Conservation (phyloP, 2,113 vertebrate species). For the Dasypus novemcinctus region DNA sequence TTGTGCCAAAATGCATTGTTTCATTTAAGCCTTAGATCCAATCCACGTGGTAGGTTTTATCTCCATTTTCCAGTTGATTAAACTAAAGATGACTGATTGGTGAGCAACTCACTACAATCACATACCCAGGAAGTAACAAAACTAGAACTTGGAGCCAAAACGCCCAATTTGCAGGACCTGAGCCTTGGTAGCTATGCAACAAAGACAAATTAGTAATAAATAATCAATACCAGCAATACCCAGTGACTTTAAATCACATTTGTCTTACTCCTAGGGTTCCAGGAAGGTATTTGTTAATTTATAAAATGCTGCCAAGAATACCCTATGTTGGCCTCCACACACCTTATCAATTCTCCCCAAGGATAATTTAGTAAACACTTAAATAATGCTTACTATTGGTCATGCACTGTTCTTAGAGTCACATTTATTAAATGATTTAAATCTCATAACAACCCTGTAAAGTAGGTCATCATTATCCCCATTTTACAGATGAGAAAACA, state of each 20-base stretch:
- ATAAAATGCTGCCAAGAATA: neutral
- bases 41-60: neutral
- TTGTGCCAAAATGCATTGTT: neutral
- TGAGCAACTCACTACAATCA: neutral
- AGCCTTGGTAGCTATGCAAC: neutral
- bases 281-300: neutral
- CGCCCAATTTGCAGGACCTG: neutral
- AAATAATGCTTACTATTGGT: too few species aligned
- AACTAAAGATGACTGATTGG: neutral
- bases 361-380: neutral
- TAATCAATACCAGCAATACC: neutral
- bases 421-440: neutral
- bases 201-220: neutral
- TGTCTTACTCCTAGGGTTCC: neutral
- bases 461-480: neutral
- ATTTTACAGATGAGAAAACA: neutral
- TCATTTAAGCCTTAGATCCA: neutral
- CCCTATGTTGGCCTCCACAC: neutral
- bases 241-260: neutral
- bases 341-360: neutral
- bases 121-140: neutral
- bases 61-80: neutral
- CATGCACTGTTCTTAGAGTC: neutral
- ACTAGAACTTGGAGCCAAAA: neutral
- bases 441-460: neutral